Evolutionary conservation across 2,113 vertebrate species (phyloP).

Genomic region (Malurus cyaneus): DNA sequence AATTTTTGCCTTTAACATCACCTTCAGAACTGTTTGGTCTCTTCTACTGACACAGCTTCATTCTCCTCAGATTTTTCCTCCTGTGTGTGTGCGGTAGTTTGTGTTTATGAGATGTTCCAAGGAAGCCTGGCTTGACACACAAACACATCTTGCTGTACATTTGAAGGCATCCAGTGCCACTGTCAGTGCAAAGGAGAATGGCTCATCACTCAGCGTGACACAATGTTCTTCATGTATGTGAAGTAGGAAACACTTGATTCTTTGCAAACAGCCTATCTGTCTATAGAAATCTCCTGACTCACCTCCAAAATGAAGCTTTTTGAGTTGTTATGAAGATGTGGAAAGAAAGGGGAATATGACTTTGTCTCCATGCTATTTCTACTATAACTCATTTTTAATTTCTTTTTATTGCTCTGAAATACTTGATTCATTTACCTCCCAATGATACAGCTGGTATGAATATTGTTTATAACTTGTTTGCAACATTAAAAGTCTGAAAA

Average conservation of each 20-base stretch:
- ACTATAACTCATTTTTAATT: neutral
- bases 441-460: constrained; percentile 53
- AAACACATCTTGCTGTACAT: neutral
- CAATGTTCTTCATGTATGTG: neutral
- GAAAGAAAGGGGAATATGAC: neutral
- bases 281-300: neutral
- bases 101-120: constrained; percentile 50
- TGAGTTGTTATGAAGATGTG: neutral
- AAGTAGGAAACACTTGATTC: neutral
- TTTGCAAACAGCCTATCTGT: neutral
- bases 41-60: neutral
- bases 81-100: neutral
- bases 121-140: constrained; percentile 28
- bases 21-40: neutral
- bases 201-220: constrained; percentile 24
- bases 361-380: neutral
- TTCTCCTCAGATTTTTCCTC: neutral
- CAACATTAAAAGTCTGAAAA: constrained; percentile 50
- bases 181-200: neutral
- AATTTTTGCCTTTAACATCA: neutral
- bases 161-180: neutral
- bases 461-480: constrained; percentile 64
- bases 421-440: constrained; percentile 9
- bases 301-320: neutral
- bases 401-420: constrained; percentile 30